A percentile compares a stretch with the other conserved stretches of the same genome.
Evolutionary conservation across 2,797 vertebrate genomes (phyloP).

Genomic region (Acomys russatus): DNA sequence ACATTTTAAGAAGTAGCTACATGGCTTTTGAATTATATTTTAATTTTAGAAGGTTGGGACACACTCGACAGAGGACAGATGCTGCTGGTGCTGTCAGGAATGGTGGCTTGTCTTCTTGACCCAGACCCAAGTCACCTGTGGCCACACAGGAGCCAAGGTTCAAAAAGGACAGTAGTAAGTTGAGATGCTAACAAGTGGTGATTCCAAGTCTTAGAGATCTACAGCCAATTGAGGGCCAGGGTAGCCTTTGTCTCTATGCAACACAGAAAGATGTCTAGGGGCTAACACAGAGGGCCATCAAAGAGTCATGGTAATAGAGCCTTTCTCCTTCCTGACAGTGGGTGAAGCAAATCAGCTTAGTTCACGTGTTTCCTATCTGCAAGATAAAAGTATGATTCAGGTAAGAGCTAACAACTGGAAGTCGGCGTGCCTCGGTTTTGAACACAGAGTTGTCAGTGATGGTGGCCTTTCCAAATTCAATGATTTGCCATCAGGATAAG

Average conservation of each 20-base stretch:
- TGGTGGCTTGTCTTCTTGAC: not conserved
- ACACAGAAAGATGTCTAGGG: not conserved
- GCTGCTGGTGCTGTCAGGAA: not conserved
- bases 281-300: not conserved
- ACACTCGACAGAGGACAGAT: not conserved
- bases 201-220: not conserved
- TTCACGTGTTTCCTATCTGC: not conserved
- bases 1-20: not conserved
- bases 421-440: not conserved
- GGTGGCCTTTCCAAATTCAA: slow-evolving; percentile 20
- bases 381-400: slow-evolving; percentile 6
- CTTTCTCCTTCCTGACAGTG: not conserved
- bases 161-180: not conserved
- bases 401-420: slow-evolving; percentile 2
- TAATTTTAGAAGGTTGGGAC: not conserved
- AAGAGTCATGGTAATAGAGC: not conserved
- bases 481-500: slow-evolving; percentile 63
- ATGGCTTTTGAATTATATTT: not conserved
- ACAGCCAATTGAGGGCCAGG: not conserved
- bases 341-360: not conserved
- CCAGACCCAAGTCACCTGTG: not conserved
- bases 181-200: not conserved
- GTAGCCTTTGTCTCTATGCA: not conserved
- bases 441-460: not conserved
- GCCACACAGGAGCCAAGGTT: not conserved